These are phyloP conservation scores for Monoplex corrugatus DNA, from an alignment of 2,888 invertebrate genomes.

Conservation along the genomic window DNA sequence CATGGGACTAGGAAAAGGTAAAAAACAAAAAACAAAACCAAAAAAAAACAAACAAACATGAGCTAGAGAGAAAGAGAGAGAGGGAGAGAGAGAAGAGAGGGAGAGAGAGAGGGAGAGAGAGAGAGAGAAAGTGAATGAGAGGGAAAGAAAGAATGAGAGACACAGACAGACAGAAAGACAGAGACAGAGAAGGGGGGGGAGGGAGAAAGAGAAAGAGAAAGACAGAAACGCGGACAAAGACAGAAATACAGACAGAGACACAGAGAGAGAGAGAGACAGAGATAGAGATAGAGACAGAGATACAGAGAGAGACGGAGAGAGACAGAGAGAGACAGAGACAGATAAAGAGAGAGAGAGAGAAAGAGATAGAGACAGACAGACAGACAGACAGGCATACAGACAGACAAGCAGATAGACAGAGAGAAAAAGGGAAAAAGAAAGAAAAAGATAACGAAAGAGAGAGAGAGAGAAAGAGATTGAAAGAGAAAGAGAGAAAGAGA, in stretches of 20 bases:
- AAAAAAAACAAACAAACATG: too few relatives aligned
- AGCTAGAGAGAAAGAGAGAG: not conserved
- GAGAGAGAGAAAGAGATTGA: not conserved
- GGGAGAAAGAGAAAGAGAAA: conserved; percentile 17
- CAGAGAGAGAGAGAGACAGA: not conserved
- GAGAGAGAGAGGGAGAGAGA: not conserved
- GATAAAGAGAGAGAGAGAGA: not conserved
- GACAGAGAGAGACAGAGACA: conserved; percentile 6
- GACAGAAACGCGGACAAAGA: conserved; percentile 1
- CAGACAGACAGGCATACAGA: not conserved
- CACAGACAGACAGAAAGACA: too few relatives aligned
- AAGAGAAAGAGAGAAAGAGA: not conserved
- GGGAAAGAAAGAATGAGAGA: not conserved
- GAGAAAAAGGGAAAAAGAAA: not conserved
- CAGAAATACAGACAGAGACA: not conserved
- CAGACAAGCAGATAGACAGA: not conserved
- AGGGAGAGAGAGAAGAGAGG: not conserved
- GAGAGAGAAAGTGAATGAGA: not conserved
- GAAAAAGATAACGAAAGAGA: not conserved
- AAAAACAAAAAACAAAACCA: not conserved
- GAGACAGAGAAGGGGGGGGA: not conserved
- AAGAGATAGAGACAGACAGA: not conserved
- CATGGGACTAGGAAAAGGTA: too few relatives aligned
- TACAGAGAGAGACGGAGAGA: conserved; percentile 15
- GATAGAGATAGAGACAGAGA: not conserved